phyloP scores from a whole-genome alignment of 2,888 invertebrate species.

The Yponomeuta sedellus region DNA sequence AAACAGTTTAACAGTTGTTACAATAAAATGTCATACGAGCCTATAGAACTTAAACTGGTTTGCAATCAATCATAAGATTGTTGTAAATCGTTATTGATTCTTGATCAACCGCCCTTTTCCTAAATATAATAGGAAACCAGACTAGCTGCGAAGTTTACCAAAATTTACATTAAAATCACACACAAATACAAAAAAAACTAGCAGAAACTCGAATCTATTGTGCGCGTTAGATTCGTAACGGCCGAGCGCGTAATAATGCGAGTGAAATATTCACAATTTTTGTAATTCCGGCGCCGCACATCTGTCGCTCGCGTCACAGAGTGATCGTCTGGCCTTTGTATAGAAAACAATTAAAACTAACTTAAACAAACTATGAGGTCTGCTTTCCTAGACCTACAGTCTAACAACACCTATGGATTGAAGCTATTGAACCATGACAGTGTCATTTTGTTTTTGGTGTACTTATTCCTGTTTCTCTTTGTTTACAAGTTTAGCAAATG shows the following conservation, averaged over 20 bases:
- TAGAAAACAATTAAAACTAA: conserved; percentile 16
- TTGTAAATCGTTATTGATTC: conserved; percentile 56
- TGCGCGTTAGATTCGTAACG: conserved; percentile 74
- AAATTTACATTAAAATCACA: conserved; percentile 71
- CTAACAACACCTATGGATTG: too few species aligned
- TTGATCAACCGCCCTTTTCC: conserved; percentile 61
- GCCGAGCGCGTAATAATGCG: conserved; percentile 69
- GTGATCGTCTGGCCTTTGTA: conserved; percentile 15
- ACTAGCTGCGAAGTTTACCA: conserved; percentile 60
- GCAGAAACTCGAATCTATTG: conserved; percentile 67
- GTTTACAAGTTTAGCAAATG: neutral
- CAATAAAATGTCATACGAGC: conserved; percentile 50
- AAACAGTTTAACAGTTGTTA: conserved; percentile 30
- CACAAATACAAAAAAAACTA: conserved; percentile 60
- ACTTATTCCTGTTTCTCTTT: neutral
- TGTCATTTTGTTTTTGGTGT: neutral
- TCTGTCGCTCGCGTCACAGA: conserved; percentile 66
- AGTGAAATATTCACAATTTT: conserved; percentile 74
- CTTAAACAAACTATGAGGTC: neutral
- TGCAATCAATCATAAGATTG: conserved; percentile 75
- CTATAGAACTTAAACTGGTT: conserved; percentile 58
- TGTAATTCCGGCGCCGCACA: conserved; percentile 65
- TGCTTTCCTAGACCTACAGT: neutral
- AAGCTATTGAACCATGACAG: neutral
- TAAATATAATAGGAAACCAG: conserved; percentile 54